These are phyloP conservation scores for Drosophila varians DNA, from an alignment of 1,140 invertebrate species.

Conservation along the genomic window DNA sequence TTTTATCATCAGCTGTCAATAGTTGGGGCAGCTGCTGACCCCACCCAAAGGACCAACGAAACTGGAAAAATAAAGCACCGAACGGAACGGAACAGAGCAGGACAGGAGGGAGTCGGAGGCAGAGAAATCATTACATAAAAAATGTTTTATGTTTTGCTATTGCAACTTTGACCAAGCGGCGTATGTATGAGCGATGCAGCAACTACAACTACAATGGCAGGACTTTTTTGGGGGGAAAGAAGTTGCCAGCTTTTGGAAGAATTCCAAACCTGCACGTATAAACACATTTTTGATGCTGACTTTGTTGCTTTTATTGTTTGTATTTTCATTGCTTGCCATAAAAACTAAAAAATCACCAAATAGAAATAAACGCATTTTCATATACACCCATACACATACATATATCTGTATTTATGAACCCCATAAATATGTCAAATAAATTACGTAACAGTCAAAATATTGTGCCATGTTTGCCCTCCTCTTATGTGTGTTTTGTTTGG, in stretches of 20 bases:
- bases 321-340: slow-evolving; percentile 55
- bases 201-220: slow-evolving; percentile 11
- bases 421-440: slow-evolving; percentile 81
- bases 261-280: slow-evolving; percentile 68
- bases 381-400: too few relatives aligned
- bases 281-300: slow-evolving; percentile 56
- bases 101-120: slow-evolving; percentile 11
- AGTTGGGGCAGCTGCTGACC: slow-evolving; percentile 70
- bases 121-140: slow-evolving; percentile 75
- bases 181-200: slow-evolving; percentile 61
- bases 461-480: slow-evolving; percentile 66
- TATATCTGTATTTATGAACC: slow-evolving; percentile 78
- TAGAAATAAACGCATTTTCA: slow-evolving; percentile 78
- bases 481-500: slow-evolving; percentile 2
- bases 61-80: slow-evolving; percentile 30
- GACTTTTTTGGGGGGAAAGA: slow-evolving; percentile 29
- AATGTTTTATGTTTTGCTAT: slow-evolving; percentile 76
- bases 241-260: slow-evolving; percentile 51
- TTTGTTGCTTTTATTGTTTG: slow-evolving; percentile 41
- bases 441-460: slow-evolving; percentile 79
- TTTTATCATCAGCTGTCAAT: slow-evolving; percentile 81
- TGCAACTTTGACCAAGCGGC: slow-evolving; percentile 74
- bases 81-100: too few relatives aligned
- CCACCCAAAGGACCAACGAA: slow-evolving; percentile 44
- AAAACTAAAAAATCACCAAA: slow-evolving; percentile 72